phyloP scores from a whole-genome alignment of 1,140 invertebrate species.

The Pogonus chalceus region DNA sequence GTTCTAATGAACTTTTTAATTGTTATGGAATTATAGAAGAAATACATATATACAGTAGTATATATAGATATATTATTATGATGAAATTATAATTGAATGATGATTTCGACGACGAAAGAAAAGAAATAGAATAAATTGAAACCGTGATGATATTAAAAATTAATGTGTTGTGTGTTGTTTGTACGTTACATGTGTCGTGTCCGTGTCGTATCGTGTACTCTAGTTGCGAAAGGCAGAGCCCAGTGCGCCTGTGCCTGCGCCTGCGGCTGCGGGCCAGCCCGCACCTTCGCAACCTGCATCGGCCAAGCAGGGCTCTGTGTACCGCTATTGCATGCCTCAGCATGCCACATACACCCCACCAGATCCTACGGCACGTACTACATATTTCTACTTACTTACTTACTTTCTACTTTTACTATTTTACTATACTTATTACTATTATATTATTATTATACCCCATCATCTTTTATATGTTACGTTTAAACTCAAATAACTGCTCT shows the following conservation, averaged over 20 bases:
- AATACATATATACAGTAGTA: too few relatives aligned
- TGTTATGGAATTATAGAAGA: too few relatives aligned
- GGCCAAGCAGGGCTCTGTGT: slow-evolving; percentile 37
- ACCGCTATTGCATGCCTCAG: slow-evolving; percentile 46
- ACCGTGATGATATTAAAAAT: too few relatives aligned
- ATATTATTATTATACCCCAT: not conserved
- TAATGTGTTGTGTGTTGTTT: slow-evolving; percentile 7
- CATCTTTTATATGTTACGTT: not conserved
- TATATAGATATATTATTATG: too few relatives aligned
- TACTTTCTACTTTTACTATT: not conserved
- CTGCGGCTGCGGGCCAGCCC: slow-evolving; percentile 21
- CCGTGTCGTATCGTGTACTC: slow-evolving; percentile 1
- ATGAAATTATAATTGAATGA: too few relatives aligned
- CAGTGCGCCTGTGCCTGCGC: slow-evolving; percentile 15
- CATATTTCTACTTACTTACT: slow-evolving; percentile 27
- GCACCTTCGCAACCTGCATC: slow-evolving; percentile 26
- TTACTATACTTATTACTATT: not conserved
- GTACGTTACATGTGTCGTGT: slow-evolving; percentile 3
- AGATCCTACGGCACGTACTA: slow-evolving; percentile 47
- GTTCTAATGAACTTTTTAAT: too few relatives aligned
- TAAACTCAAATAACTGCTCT: not conserved
- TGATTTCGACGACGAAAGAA: too few relatives aligned
- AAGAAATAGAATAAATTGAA: too few relatives aligned
- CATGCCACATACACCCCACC: slow-evolving; percentile 44
- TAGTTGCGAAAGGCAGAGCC: slow-evolving; percentile 16